Base-by-base conservation (phyloP, 1,140 invertebrate species). In the Platyscapa corneri region DNA sequence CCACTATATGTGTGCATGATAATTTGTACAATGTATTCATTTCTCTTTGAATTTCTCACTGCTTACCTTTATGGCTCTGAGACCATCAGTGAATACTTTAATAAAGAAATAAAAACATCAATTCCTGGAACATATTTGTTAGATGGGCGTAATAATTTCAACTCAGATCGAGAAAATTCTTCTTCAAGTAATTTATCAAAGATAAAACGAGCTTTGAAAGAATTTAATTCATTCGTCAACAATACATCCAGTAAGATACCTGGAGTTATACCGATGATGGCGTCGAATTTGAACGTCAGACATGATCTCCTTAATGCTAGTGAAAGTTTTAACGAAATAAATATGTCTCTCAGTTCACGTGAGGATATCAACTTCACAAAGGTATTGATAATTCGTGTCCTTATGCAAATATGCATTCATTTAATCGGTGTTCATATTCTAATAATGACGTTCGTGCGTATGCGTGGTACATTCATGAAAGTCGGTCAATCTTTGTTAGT, bases 401-500 rank as follows among this genome's bases (percentile, higher is more conserved):
- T 98, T 67, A 95, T 98, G 83, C 98, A 99, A 89, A 88, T 97
- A 30, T 98, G 97, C 91, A 96, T 98, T 46, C 98, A 99, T 92
- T 93, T 99, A 67, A 97, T 99, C 84, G 98, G 98, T 46, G 94
- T 98, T 77, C 98, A 99, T 94, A 97, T 99, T 89, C 95, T 98
- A 87, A 95, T 99, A 87, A 98, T 99, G 97, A 98, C 97, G 46
- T 95, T 97, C 90, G 97, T 98, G 3, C 95, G 98, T 86, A 97
- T 98, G 96, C 95, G 98, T 32, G 98, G 98, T 82, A 99, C 98
- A 12, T 99, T 99, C 93, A 98, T 99, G 96, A 99, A 99, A 94
- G 97, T 99, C 74, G 98, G 98, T 0, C 98, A 99, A 91, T 98
- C 98, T 85, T 91, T 98, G 27, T 91, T 98, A 81, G 98, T 98